phyloP scores from a whole-genome alignment of 2,113 vertebrate species.

The Paramisgurnus dabryanus region DNA sequence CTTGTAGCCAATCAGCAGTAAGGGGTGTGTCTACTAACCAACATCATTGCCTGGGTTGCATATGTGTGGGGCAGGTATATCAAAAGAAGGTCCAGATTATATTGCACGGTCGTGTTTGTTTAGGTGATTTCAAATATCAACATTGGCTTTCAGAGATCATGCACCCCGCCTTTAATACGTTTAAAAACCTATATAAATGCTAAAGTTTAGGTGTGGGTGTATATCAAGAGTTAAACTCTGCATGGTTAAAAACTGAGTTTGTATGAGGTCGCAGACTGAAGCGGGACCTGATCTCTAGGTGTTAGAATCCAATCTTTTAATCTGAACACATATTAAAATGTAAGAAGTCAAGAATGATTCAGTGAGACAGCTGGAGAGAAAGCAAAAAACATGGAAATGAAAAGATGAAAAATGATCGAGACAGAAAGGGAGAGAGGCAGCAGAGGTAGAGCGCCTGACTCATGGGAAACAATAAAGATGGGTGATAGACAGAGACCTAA shows the following conservation, averaged over 20 bases:
- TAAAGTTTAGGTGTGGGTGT: not conserved
- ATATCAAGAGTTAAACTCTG: constrained; percentile 5
- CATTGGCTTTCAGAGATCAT: no score
- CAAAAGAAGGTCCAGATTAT: no score
- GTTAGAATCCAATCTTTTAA: not conserved
- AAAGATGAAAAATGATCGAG: not conserved
- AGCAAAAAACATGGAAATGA: constrained; percentile 4
- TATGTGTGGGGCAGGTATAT: no score
- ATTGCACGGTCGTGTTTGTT: no score
- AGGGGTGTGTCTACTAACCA: no score
- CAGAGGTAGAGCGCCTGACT: not conserved
- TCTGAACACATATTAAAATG: constrained; percentile 5
- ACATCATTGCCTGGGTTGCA: no score
- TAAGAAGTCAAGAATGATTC: not conserved
- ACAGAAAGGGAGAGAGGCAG: not conserved
- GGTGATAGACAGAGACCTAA: constrained; percentile 1
- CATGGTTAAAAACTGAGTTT: not conserved
- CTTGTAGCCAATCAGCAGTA: no score
- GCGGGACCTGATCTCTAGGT: constrained; percentile 1
- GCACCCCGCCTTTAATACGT: no score
- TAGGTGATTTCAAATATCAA: no score
- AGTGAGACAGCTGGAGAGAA: not conserved
- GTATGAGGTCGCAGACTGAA: not conserved
- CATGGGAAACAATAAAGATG: constrained; percentile 2
- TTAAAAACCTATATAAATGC: no score